Conservation (phyloP, 2,797 vertebrate genomes). For the Sebastes umbrosus region DNA sequence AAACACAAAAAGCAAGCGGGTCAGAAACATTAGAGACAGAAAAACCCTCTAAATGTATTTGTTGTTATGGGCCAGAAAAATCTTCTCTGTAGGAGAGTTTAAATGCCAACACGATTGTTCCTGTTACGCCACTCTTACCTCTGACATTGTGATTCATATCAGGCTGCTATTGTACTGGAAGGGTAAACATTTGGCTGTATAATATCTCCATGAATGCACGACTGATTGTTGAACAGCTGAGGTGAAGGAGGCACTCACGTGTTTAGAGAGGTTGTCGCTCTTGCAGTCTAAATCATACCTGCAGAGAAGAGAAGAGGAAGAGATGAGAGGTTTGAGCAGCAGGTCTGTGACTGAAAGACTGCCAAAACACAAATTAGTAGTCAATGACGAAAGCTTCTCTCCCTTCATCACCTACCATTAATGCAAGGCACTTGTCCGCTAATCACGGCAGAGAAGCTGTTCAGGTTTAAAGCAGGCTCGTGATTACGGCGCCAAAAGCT, state of each 20-base stretch:
- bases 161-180: slow-evolving; percentile 37
- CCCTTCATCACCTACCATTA: slow-evolving; percentile 1
- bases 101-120: slow-evolving; percentile 16
- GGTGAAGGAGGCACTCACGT: slow-evolving; percentile 76
- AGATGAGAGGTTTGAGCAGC: not conserved
- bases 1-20: not conserved
- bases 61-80: not conserved
- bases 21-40: not conserved
- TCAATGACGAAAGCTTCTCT: not conserved
- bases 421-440: not conserved
- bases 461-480: slow-evolving; percentile 8
- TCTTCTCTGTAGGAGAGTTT: not conserved
- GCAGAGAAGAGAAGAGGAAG: slow-evolving; percentile 34
- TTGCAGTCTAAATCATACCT: slow-evolving; percentile 86
- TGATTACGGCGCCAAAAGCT: not conserved
- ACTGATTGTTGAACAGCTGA: slow-evolving; percentile 45
- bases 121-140: not conserved
- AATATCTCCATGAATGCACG: slow-evolving; percentile 33
- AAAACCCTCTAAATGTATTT: not conserved
- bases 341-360: not conserved
- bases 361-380: slow-evolving; percentile 28
- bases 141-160: slow-evolving; percentile 43
- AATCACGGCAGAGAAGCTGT: slow-evolving; percentile 31
- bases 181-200: slow-evolving; percentile 28
- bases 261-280: slow-evolving; percentile 86